phyloP scores from a whole-genome alignment of 1,140 invertebrate genomes.

The Berghia stephanieae region DNA sequence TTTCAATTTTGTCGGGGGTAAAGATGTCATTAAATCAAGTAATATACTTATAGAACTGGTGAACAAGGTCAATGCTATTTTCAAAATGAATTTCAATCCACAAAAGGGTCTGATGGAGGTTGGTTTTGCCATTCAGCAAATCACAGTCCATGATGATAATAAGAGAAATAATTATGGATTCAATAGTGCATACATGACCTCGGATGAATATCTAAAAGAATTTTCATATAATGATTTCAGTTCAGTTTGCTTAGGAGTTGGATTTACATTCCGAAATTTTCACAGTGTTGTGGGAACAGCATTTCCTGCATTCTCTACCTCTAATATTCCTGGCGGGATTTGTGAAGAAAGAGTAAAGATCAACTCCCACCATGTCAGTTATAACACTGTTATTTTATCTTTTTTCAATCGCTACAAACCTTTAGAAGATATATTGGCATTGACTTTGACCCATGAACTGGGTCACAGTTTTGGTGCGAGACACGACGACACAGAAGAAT shows the following conservation, averaged over 20 bases:
- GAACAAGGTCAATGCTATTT: conserved; percentile 46
- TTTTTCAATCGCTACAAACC: conserved; percentile 38
- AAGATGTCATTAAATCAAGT: conserved; percentile 33
- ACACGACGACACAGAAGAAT: conserved; percentile 48
- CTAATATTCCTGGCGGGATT: conserved; percentile 47
- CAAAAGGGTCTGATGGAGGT: conserved; percentile 40
- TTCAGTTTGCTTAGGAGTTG: conserved; percentile 49
- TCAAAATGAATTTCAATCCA: no score
- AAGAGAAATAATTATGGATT: conserved; percentile 58
- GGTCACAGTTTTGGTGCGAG: conserved; percentile 58
- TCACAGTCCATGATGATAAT: conserved; percentile 53
- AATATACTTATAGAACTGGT: no score
- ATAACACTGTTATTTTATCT: conserved; percentile 52
- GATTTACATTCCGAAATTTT: conserved; percentile 55
- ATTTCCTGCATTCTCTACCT: conserved; percentile 37
- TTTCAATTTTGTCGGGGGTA: conserved; percentile 40
- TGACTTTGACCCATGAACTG: conserved; percentile 55
- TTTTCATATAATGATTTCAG: conserved; percentile 53
- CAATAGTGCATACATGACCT: conserved; percentile 35
- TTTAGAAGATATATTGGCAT: conserved; percentile 31
- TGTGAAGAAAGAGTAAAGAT: conserved; percentile 21
- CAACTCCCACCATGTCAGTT: conserved; percentile 33
- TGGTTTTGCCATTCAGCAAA: conserved; percentile 52
- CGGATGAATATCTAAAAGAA: conserved; percentile 44
- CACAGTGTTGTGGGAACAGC: conserved; percentile 44